Conservation (phyloP, 2,113 vertebrate species). For the Microtus oregoni region DNA sequence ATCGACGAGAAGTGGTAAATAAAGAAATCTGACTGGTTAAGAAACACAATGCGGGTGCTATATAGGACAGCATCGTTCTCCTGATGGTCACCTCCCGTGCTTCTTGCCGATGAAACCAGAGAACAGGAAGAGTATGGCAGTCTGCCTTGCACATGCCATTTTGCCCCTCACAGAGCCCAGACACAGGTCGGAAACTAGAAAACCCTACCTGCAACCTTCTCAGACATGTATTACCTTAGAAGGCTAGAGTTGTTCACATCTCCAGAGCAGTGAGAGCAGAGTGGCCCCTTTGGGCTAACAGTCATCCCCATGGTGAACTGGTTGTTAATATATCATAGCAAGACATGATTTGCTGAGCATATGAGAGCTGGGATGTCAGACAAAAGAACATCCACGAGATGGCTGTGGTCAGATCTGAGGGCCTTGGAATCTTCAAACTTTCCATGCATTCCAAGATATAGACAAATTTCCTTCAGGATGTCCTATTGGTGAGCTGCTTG, state of each 20-base stretch:
- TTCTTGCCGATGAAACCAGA: constrained; percentile 89
- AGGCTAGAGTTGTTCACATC: constrained; percentile 92
- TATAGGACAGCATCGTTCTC: constrained; percentile 85
- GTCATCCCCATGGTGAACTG: constrained; percentile 98
- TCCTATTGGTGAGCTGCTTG: constrained; percentile 92
- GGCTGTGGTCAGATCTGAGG: constrained; percentile 90
- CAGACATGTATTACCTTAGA: constrained; percentile 84
- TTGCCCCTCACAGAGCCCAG: constrained; percentile 91
- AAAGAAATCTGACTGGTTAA: too few species aligned
- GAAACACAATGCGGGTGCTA: constrained; percentile 95
- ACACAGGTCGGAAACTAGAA: constrained; percentile 92
- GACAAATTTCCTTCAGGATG: constrained; percentile 93
- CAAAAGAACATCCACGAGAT: constrained; percentile 89
- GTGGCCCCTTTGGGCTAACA: constrained; percentile 94
- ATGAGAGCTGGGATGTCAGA: constrained; percentile 89
- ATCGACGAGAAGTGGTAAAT: too few species aligned
- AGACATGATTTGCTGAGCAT: constrained; percentile 87
- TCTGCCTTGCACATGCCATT: constrained; percentile 88
- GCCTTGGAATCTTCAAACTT: constrained; percentile 90
- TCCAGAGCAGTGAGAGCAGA: constrained; percentile 91
- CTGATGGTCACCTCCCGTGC: constrained; percentile 87
- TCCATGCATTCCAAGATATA: constrained; percentile 90
- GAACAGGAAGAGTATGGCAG: constrained; percentile 87
- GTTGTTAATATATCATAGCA: constrained; percentile 93
- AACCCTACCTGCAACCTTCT: constrained; percentile 83